Evolutionary conservation across 2,888 invertebrate genomes (phyloP).

Genomic region (Cartodere bifasciata): DNA sequence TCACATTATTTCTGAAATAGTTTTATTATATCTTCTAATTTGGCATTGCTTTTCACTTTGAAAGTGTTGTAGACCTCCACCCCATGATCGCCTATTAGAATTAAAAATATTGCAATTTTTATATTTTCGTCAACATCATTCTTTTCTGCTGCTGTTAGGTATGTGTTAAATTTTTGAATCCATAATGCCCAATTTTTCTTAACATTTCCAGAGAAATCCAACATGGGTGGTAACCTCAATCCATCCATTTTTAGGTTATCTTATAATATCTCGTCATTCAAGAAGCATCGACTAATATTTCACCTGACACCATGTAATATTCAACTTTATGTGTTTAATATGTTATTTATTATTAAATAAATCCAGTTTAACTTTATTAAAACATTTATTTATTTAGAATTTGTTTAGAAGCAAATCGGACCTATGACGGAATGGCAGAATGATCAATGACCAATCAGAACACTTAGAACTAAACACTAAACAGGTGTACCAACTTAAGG

Average conservation of each 20-base stretch:
- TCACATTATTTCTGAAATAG: conserved; percentile 3
- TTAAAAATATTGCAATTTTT: conserved; percentile 6
- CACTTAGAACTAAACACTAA: too few species aligned
- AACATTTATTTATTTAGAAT: too few species aligned
- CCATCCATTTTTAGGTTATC: conserved; percentile 2
- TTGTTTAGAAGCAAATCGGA: too few species aligned
- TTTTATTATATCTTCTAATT: conserved; percentile 1
- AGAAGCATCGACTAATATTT: not conserved
- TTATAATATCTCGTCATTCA: not conserved
- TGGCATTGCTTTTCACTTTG: conserved; percentile 1
- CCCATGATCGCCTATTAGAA: conserved; percentile 2
- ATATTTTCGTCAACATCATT: not conserved
- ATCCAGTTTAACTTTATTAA: too few species aligned
- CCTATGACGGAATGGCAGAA: too few species aligned
- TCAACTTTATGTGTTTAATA: too few species aligned
- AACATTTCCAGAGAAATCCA: conserved; percentile 2
- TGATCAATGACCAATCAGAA: too few species aligned
- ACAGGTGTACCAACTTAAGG: too few species aligned
- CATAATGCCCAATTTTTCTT: conserved; percentile 1
- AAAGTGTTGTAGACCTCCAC: conserved; percentile 4
- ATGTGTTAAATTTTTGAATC: conserved; percentile 1
- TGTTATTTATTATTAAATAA: too few species aligned
- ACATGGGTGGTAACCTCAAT: not conserved
- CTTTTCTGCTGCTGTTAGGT: conserved; percentile 1
- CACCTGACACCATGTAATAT: conserved; percentile 2